Evolutionary conservation across 2,113 vertebrate genomes (phyloP).

Genomic region (Oryctolagus cuniculus): mOryCun1.1 NC_091434.1:40330501-40331000

Average conservation of each 20-base stretch:
- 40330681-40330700: background rate
- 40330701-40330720: background rate
- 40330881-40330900: background rate
- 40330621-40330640: background rate
- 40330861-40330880: background rate
- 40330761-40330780: background rate
- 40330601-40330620: background rate
- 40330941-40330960: background rate
- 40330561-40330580: background rate
- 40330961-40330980: background rate
- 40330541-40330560: background rate
- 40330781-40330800: background rate
- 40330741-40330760: background rate
- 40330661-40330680: background rate
- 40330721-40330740: background rate
- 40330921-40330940: background rate
- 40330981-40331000: conserved; percentile 27
- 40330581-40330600: background rate
- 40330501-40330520: background rate
- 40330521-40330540: background rate
- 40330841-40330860: background rate
- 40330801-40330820: background rate
- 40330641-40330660: background rate
- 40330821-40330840: background rate
- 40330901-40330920: conserved; percentile 1